A percentile compares a stretch with the other conserved stretches of the same genome.
These are phyloP conservation scores for Grallaria varia DNA, from an alignment of 2,113 vertebrate genomes.

Conservation along the genomic window DNA sequence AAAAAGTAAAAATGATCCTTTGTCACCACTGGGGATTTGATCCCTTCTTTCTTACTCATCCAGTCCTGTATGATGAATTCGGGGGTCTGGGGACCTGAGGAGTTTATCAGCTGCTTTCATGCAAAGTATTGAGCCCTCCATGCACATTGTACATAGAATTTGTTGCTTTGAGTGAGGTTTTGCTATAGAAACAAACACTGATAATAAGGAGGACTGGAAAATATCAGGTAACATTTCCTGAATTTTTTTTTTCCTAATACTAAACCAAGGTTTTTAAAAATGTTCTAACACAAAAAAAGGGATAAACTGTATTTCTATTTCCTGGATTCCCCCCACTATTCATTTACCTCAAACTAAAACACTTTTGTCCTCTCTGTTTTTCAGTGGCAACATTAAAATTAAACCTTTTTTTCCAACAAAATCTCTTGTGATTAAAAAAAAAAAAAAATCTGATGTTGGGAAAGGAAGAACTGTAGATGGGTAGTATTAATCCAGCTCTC, in stretches of 20 bases:
- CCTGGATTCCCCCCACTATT: background rate
- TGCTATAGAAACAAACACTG: background rate
- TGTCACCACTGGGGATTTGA: background rate
- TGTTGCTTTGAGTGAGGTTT: background rate
- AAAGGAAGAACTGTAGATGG: background rate
- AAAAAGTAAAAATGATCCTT: background rate
- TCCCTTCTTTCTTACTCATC: background rate
- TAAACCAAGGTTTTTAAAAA: background rate
- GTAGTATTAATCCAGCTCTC: background rate
- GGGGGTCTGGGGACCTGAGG: background rate
- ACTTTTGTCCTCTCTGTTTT: background rate
- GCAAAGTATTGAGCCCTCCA: background rate
- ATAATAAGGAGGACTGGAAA: background rate
- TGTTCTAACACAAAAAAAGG: background rate
- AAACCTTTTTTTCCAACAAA: background rate
- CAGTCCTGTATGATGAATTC: background rate
- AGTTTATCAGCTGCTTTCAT: background rate
- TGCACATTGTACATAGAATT: background rate
- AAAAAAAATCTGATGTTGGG: background rate
- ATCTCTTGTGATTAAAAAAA: background rate
- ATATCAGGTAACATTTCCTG: background rate
- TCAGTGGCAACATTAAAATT: background rate
- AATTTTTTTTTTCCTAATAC: background rate
- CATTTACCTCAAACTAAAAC: background rate
- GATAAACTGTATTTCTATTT: background rate